Base-by-base conservation (phyloP, 2,113 vertebrate genomes). In the Elephantulus edwardii region DNA sequence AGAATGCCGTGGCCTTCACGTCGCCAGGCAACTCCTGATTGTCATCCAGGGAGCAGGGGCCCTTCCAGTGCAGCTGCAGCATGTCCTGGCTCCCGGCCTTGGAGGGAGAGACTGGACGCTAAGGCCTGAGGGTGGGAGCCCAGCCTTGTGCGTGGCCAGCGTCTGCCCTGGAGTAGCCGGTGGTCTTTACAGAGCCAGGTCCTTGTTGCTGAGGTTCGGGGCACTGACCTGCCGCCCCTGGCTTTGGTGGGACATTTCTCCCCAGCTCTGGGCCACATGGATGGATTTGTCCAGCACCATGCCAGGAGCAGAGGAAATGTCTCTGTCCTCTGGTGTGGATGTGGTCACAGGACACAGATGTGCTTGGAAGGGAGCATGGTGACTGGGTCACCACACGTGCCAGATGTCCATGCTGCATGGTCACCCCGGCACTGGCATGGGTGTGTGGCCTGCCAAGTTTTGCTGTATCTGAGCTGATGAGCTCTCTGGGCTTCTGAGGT, bases 51-150 rank as follows among this genome's bases (percentile, higher is more conserved):
- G 44, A 58, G 19, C 5, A 0, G 26, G 8, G 28, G 4, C 4
- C 35, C 46, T 20, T 85, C 75, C 35, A 1, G 17, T 26, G 35
- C 6, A 2, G 12, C 2, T 1, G 1, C 1, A n/a, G 72, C 17
- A 2, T 6, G 8, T 42, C 30, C 4, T 48, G 42, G 56, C 66
- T 35, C 58, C 40, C 2, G 48, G 50, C 3, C 0, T 16, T n/a
- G 58, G 26, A 0, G 46, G 56, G 16, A 12, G 35, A 2, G 0
- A 24, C 26, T 5, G 54, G 62, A 20, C 16, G n/a, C n/a, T n/a
- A 1, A 0, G 3, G 40, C 2, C 0, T 8, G 35, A n/a, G 12
- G 8, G 22, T 12, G 0, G 1, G 13, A n/a, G n/a, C n/a, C n/a
- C n/a, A n/a, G n/a, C n/a, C n/a, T n/a, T n/a, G n/a, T n/a, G n/a